Conservation (phyloP, 2,113 vertebrate species). For the Gopherus flavomarginatus region DNA sequence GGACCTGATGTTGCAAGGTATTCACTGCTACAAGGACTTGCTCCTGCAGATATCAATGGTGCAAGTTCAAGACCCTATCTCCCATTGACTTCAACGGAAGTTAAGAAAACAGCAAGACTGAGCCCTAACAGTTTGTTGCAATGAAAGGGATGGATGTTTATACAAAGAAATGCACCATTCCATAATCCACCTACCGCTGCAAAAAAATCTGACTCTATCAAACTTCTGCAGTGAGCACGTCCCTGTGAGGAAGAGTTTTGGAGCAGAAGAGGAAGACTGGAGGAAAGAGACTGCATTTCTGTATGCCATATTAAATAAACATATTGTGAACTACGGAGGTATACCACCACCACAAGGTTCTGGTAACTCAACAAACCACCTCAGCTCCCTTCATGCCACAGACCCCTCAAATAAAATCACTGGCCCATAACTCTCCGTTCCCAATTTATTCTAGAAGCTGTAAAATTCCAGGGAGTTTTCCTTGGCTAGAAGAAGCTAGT, state of each 20-base stretch:
- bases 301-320: neutral
- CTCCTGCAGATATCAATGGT: rapidly evolving
- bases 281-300: neutral
- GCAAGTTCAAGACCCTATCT: neutral
- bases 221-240: neutral
- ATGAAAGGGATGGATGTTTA: rapidly evolving
- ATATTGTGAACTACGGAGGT: neutral
- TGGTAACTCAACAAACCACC: neutral
- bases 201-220: neutral
- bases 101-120: no score
- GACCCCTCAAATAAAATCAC: neutral
- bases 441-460: neutral
- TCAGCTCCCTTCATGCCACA: neutral
- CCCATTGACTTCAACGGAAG: neutral
- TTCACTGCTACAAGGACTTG: rapidly evolving
- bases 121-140: neutral
- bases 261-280: neutral
- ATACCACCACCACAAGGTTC: neutral
- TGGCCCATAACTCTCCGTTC: neutral
- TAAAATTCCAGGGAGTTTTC: constrained; percentile 26
- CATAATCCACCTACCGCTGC: neutral
- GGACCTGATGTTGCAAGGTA: neutral
- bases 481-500: neutral
- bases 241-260: neutral
- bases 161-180: neutral